Percentiles rank a stretch among this genome's conserved stretches.
These are phyloP conservation scores for Cistogaster globosa DNA, from an alignment of 2,888 invertebrate genomes.

Conservation along the genomic window DNA sequence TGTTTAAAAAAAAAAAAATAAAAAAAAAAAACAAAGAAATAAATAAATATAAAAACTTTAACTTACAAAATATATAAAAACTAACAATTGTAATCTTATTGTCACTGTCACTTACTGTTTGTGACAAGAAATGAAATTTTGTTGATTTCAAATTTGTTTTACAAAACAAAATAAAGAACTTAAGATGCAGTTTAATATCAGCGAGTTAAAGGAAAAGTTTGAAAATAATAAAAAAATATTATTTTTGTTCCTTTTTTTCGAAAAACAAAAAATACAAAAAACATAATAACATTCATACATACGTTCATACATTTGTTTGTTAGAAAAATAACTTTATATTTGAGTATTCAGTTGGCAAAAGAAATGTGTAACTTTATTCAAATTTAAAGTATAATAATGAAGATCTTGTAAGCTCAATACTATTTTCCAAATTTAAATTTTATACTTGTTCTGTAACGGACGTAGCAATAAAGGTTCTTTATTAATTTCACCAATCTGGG, in stretches of 20 bases:
- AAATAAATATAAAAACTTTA: background rate
- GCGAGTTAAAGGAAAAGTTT: background rate
- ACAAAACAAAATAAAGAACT: constrained; percentile 20
- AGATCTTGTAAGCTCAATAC: no score
- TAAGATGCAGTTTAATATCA: constrained; percentile 20
- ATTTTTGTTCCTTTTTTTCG: constrained; percentile 6
- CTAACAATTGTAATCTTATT: constrained; percentile 61
- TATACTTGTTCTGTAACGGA: no score
- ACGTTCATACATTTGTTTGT: background rate
- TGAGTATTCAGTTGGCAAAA: no score
- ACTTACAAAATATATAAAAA: constrained; percentile 48
- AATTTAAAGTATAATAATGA: no score
- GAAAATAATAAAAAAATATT: constrained; percentile 11
- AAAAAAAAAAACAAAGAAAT: no score
- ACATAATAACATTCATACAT: constrained; percentile 43
- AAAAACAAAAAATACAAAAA: no score
- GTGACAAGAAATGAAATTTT: constrained; percentile 33
- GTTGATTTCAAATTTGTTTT: constrained; percentile 41
- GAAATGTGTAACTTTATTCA: no score
- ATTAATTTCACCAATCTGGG: no score
- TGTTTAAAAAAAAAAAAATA: background rate
- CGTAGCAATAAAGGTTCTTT: no score
- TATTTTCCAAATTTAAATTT: no score
- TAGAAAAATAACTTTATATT: background rate
- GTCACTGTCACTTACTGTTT: constrained; percentile 59